These are phyloP conservation scores for Heliconius sara DNA, from an alignment of 2,888 invertebrate genomes.

Conservation along the genomic window DNA sequence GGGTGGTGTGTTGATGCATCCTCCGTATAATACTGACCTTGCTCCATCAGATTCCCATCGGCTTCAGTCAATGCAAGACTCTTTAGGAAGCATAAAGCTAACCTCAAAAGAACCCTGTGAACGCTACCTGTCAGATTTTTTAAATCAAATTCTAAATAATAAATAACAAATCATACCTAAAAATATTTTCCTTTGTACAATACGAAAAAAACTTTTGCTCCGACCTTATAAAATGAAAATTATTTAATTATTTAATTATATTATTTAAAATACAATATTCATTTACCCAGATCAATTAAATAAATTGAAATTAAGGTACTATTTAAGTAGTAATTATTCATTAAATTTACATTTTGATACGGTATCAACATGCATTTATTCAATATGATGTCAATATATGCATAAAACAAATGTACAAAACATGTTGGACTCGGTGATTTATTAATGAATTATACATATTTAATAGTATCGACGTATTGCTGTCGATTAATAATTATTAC, in stretches of 20 bases:
- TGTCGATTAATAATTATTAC: neutral
- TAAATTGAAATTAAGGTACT: neutral
- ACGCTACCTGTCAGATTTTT: no score
- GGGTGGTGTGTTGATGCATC: no score
- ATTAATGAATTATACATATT: conserved; percentile 22
- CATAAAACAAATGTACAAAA: conserved; percentile 21
- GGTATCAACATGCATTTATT: conserved; percentile 12
- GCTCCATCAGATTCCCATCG: no score
- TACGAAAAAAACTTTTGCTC: no score
- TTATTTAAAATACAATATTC: neutral
- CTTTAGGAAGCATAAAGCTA: no score
- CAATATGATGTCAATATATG: conserved; percentile 13
- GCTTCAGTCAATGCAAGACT: no score
- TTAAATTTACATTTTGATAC: conserved; percentile 3
- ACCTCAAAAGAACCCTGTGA: no score
- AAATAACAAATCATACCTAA: no score
- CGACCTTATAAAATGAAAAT: no score
- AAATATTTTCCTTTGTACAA: no score
- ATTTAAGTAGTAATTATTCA: conserved; percentile 16
- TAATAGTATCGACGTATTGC: neutral
- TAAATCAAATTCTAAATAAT: no score
- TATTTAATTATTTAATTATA: neutral
- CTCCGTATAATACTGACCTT: no score
- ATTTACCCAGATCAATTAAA: neutral
- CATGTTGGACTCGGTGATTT: conserved; percentile 19